These are phyloP conservation scores for Formica selysi DNA, from an alignment of 1,140 invertebrate species.

Conservation along the genomic window DNA sequence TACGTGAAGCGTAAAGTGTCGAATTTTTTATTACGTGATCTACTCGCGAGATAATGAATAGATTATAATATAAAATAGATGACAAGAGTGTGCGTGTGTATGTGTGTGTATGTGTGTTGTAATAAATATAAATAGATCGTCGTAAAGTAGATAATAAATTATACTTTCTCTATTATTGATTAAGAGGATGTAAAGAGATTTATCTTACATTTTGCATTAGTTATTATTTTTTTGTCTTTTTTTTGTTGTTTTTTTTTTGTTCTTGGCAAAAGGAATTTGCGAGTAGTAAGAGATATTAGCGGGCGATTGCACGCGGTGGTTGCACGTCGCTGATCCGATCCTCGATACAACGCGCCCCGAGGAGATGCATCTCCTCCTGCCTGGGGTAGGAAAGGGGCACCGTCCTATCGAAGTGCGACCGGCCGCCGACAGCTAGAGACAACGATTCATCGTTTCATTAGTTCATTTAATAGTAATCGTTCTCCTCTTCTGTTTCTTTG, in stretches of 20 bases:
- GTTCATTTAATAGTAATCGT: constrained; percentile 43
- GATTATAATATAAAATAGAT: too few relatives aligned
- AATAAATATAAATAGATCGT: too few relatives aligned
- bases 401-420: constrained; percentile 12
- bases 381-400: neutral
- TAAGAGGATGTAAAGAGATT: too few relatives aligned
- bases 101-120: too few relatives aligned
- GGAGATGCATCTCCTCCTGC: neutral
- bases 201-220: too few relatives aligned
- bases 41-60: too few relatives aligned
- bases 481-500: constrained; percentile 35
- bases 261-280: neutral
- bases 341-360: neutral
- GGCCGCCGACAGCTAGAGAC: constrained; percentile 25
- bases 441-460: neutral
- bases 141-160: too few relatives aligned
- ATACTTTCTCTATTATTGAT: too few relatives aligned
- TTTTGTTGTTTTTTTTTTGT: neutral
- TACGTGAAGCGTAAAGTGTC: too few relatives aligned
- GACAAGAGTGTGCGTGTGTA: too few relatives aligned
- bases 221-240: too few relatives aligned
- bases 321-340: constrained; percentile 31
- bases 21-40: too few relatives aligned
- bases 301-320: constrained; percentile 30
- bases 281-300: neutral